Base-by-base conservation (phyloP, 2,113 vertebrate species). In the Oreocharis arfaki region DNA sequence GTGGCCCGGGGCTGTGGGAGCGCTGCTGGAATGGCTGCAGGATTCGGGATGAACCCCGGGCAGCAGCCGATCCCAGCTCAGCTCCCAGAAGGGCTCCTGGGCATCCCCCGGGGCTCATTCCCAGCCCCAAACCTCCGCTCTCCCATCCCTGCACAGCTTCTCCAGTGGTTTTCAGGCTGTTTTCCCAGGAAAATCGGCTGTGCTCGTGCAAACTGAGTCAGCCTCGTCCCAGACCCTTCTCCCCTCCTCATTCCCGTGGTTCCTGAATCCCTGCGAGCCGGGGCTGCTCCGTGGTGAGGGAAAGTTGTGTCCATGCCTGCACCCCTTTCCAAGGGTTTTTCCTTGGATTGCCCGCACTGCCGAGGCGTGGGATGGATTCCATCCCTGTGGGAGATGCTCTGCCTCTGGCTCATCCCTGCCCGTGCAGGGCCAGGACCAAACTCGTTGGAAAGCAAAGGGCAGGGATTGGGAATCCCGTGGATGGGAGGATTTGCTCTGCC, bases 1-100 rank as follows among this genome's bases (percentile, higher is more conserved):
- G 22, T 18, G 42, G 23, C 63, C 30, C 41, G 7, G 83, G 33
- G 28, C 2, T 7, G 49, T 39, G 65, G 23, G 17, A 13, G 23
- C 2, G 0, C 24, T 1, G 10, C 19, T 2, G 73, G 74, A 26
- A 6, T 3, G 5, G 6, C 37, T 39, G 67, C 0, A 24, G 23
- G 41, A 2, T 16, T 19, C 8, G 11, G 77, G 85, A 42, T 20
- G 60, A 0, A 3, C 16, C 52, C 57, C 0, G 42, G 53, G 83
- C 41, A 60, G 76, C 56, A 7, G 9, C 42, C 0, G 16, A 20
- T 79, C 39, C 87, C 65, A 28, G 83, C 59, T 67, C 75, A 23
- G 78, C 64, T 39, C 35, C 57, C 30, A 1, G 74, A 27, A 8
- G 22, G 0, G 7, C 52, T 75, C 33, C 1, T 0, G 2, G 28